Percentiles rank a stretch among this genome's conserved stretches.
These are phyloP conservation scores for Drosophila atripex DNA, from an alignment of 2,888 invertebrate genomes.

Conservation along the genomic window DNA sequence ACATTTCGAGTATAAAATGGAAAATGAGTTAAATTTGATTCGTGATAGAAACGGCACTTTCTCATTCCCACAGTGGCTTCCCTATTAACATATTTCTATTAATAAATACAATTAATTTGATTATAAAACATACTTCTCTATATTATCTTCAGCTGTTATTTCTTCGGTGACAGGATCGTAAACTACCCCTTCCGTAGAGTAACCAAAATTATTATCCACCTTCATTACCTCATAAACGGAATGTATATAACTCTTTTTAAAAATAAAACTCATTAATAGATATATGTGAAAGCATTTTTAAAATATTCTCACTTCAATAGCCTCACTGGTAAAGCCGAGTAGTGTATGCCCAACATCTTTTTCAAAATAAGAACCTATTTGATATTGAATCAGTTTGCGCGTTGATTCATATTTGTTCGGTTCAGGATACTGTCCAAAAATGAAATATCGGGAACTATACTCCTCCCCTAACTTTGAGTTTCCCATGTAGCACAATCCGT, in stretches of 20 bases:
- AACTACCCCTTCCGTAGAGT: slow-evolving; percentile 65
- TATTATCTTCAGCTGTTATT: slow-evolving; percentile 74
- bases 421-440: slow-evolving; percentile 70
- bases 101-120: too few species aligned
- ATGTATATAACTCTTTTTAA: slow-evolving; percentile 76
- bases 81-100: slow-evolving; percentile 45
- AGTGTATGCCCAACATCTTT: slow-evolving; percentile 74
- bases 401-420: slow-evolving; percentile 24
- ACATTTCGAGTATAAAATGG: slow-evolving; percentile 81
- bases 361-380: slow-evolving; percentile 73
- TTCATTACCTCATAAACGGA: slow-evolving; percentile 81
- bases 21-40: slow-evolving; percentile 82
- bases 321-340: slow-evolving; percentile 68
- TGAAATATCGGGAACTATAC: slow-evolving; percentile 73
- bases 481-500: slow-evolving; percentile 82
- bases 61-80: slow-evolving; percentile 78
- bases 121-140: slow-evolving; percentile 67
- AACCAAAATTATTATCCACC: slow-evolving; percentile 73
- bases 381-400: slow-evolving; percentile 35
- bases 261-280: not conserved
- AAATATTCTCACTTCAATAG: slow-evolving; percentile 56
- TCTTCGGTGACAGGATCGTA: slow-evolving; percentile 71
- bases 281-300: not conserved
- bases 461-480: slow-evolving; percentile 70
- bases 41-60: slow-evolving; percentile 81